These are phyloP conservation scores for Chrysogorgia sp. DNA, from an alignment of 92 coral and sea anemone genomes.

Conservation along the genomic window DNA sequence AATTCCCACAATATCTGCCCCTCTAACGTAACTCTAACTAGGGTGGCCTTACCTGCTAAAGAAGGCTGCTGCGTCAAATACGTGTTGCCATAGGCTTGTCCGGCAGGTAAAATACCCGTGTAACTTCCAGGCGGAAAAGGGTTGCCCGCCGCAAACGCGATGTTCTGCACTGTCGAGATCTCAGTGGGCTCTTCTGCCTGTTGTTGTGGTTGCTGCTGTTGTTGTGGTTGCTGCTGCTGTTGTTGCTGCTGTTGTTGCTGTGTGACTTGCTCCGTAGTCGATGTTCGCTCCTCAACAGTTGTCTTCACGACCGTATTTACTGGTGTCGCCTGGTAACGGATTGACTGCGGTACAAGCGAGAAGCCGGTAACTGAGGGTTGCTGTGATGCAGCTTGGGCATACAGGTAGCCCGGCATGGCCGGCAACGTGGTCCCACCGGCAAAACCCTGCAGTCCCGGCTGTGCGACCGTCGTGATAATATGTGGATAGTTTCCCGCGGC, in stretches of 20 bases:
- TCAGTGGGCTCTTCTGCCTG: constrained; percentile 67
- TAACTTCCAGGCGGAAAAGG: constrained; percentile 39
- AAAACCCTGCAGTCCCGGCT: constrained; percentile 79
- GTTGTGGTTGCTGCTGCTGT: constrained; percentile 70
- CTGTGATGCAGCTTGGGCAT: constrained; percentile 80
- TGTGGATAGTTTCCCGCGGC: constrained; percentile 95
- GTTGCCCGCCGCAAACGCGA: constrained; percentile 72
- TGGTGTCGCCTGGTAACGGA: constrained; percentile 87
- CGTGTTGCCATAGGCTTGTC: constrained; percentile 76
- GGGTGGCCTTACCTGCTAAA: constrained; percentile 82
- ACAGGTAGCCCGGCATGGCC: constrained; percentile 78
- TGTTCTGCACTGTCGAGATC: constrained; percentile 76
- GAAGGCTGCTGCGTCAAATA: constrained; percentile 82
- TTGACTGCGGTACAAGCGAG: constrained; percentile 91
- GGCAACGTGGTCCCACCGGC: constrained; percentile 79
- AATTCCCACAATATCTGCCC: no score
- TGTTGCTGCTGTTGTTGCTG: constrained; percentile 60
- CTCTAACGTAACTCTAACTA: no score
- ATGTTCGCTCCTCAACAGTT: constrained; percentile 72
- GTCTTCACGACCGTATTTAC: constrained; percentile 74
- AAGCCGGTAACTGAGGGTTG: constrained; percentile 56
- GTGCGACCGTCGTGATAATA: constrained; percentile 86
- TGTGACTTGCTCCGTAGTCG: constrained; percentile 74
- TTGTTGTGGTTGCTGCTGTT: constrained; percentile 71
- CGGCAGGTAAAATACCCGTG: constrained; percentile 42